phyloP scores from a whole-genome alignment of 2,888 invertebrate species.

The Clitarchus hookeri region DNA sequence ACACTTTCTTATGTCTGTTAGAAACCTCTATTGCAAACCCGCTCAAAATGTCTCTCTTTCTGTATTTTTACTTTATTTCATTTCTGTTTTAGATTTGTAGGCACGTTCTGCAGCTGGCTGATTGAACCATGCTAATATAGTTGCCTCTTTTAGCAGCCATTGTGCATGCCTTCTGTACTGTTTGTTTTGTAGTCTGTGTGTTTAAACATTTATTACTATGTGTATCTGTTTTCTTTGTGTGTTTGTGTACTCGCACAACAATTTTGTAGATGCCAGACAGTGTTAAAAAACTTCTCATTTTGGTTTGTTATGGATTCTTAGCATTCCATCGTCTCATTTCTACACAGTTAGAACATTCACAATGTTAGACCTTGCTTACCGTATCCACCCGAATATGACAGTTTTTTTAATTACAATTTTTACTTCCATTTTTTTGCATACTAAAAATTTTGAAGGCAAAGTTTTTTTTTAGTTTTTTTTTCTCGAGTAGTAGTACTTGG shows the following conservation, averaged over 20 bases:
- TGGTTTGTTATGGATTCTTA: neutral
- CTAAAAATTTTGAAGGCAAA: too few species aligned
- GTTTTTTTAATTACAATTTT: too few species aligned
- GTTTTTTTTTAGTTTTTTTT: too few species aligned
- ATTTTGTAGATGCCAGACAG: neutral
- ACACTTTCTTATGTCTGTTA: slow-evolving; percentile 37
- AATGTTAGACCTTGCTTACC: neutral
- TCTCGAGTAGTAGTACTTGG: too few species aligned
- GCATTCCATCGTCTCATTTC: neutral
- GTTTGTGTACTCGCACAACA: neutral
- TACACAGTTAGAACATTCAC: neutral
- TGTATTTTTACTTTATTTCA: slow-evolving; percentile 1
- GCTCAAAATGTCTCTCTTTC: slow-evolving; percentile 26
- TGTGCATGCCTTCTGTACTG: neutral
- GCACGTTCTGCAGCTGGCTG: neutral
- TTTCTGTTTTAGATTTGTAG: neutral
- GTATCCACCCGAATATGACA: neutral
- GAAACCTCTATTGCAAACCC: slow-evolving; percentile 35
- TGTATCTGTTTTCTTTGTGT: slow-evolving; percentile 20
- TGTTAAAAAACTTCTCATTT: neutral
- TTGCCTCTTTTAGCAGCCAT: neutral
- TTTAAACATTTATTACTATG: neutral
- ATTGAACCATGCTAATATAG: neutral
- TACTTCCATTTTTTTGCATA: too few species aligned
- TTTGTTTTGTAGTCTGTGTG: slow-evolving; percentile 12